A percentile compares a stretch with the other conserved stretches of the same genome.
Evolutionary conservation across 64 coral and sea anemone genomes (phyloP).

Genomic region (Dendronephthya gigantea): DNA sequence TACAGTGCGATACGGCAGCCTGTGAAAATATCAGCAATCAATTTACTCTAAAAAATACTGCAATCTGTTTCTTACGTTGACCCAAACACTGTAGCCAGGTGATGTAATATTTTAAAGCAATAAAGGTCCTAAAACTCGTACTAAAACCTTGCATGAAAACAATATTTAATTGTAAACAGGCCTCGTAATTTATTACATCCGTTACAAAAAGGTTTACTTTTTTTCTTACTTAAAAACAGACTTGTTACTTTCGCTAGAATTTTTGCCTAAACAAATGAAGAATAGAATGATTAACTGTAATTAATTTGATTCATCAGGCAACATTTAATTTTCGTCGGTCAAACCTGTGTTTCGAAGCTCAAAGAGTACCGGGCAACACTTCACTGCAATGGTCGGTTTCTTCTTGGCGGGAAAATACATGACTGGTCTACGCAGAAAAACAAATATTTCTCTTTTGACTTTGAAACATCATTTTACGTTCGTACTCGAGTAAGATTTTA

Average conservation of each 20-base stretch:
- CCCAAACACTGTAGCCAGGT: too few relatives aligned
- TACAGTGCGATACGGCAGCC: constrained; percentile 89
- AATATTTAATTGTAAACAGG: too few relatives aligned
- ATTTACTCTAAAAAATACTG: background rate
- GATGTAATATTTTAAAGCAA: too few relatives aligned
- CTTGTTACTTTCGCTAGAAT: constrained; percentile 1
- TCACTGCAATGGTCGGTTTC: constrained; percentile 80
- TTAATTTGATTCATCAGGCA: background rate
- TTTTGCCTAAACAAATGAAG: background rate
- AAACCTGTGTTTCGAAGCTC: constrained; percentile 54
- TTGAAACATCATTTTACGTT: too few relatives aligned
- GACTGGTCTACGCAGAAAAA: constrained; percentile 47
- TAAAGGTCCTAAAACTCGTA: background rate
- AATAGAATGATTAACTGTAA: background rate
- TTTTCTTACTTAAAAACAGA: constrained; percentile 45
- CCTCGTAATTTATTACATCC: too few relatives aligned
- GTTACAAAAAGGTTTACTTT: background rate
- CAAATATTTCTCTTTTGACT: background rate
- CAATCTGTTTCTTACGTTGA: background rate
- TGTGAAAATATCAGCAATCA: background rate
- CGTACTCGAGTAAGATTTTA: too few relatives aligned
- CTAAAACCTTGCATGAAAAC: background rate
- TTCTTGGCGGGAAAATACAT: constrained; percentile 73
- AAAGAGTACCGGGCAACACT: constrained; percentile 77
- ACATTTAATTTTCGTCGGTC: background rate